Percentiles rank a stretch among this genome's conserved stretches.
phyloP scores from a whole-genome alignment of 2,797 vertebrate genomes.

The Pseudochaenichthys georgianus region DNA sequence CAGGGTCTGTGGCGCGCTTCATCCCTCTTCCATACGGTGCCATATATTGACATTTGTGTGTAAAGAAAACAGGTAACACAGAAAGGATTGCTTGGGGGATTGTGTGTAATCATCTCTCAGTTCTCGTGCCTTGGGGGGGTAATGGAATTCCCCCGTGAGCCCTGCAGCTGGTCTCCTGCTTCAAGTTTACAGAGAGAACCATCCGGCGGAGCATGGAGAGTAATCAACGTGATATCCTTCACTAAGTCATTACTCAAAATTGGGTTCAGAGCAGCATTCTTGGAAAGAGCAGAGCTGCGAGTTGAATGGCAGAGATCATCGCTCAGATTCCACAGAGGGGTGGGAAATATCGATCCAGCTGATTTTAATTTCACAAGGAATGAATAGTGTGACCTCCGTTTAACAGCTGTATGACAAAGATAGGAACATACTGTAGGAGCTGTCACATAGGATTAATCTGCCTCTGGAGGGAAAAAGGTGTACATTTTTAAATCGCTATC shows the following conservation, averaged over 20 bases:
- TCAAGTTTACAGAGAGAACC: slow-evolving; percentile 10
- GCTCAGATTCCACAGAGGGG: background rate
- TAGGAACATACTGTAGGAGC: background rate
- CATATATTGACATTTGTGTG: slow-evolving; percentile 37
- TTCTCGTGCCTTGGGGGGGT: slow-evolving; percentile 3
- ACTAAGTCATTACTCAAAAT: slow-evolving; percentile 39
- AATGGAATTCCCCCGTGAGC: slow-evolving; percentile 31
- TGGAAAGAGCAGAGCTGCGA: slow-evolving; percentile 1
- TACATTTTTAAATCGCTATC: slow-evolving; percentile 18
- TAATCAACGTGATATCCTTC: slow-evolving; percentile 50
- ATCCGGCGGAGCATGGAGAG: slow-evolving; percentile 20
- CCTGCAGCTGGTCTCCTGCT: slow-evolving; percentile 14
- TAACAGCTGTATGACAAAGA: slow-evolving; percentile 31
- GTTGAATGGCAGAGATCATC: slow-evolving; percentile 27
- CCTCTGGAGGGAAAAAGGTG: background rate
- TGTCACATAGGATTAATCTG: slow-evolving; percentile 14
- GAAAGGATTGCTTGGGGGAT: slow-evolving; percentile 21
- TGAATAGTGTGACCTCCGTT: slow-evolving; percentile 31
- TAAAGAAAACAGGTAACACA: slow-evolving; percentile 17
- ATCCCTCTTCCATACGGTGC: background rate
- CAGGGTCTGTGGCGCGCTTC: background rate
- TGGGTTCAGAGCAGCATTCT: slow-evolving; percentile 15
- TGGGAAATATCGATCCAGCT: slow-evolving; percentile 41
- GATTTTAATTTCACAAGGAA: slow-evolving; percentile 37
- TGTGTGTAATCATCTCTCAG: slow-evolving; percentile 36